A percentile compares a stretch with the other conserved stretches of the same genome.
These are phyloP conservation scores for Sorex maritimensis DNA, from an alignment of 2,797 vertebrate species.

Conservation along the genomic window DNA sequence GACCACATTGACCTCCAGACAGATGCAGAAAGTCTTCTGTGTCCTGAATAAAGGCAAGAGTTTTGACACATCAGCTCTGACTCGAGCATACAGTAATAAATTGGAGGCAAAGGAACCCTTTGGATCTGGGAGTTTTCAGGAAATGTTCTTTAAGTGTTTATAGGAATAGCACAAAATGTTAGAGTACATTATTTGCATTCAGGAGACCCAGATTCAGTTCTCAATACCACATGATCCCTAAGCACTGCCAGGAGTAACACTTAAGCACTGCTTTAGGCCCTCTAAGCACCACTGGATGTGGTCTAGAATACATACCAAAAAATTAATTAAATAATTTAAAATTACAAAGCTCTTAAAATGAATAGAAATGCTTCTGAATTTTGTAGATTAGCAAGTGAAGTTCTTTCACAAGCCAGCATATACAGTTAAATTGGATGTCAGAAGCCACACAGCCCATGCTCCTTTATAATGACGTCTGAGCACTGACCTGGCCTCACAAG, in stretches of 20 bases:
- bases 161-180: no score
- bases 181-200: no score
- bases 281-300: no score
- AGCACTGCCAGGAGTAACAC: no score
- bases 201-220: no score
- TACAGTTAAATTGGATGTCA: not conserved
- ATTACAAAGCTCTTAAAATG: slow-evolving; percentile 16
- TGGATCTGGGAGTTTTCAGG: not conserved
- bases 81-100: slow-evolving; percentile 24
- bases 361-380: not conserved
- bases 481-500: no score
- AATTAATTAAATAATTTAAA: not conserved
- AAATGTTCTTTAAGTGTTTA: no score
- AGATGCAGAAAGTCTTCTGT: not conserved
- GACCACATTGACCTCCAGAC: no score
- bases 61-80: not conserved
- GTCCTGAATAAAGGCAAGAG: not conserved
- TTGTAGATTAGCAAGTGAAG: not conserved
- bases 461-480: not conserved
- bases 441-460: no score
- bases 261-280: no score
- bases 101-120: not conserved
- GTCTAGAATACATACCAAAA: no score
- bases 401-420: not conserved
- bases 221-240: no score